Evolutionary conservation across 2,797 vertebrate genomes (phyloP), one percentile per base, ranked within the genome.

Genomic region (Microcaecilia unicolor): DNA sequence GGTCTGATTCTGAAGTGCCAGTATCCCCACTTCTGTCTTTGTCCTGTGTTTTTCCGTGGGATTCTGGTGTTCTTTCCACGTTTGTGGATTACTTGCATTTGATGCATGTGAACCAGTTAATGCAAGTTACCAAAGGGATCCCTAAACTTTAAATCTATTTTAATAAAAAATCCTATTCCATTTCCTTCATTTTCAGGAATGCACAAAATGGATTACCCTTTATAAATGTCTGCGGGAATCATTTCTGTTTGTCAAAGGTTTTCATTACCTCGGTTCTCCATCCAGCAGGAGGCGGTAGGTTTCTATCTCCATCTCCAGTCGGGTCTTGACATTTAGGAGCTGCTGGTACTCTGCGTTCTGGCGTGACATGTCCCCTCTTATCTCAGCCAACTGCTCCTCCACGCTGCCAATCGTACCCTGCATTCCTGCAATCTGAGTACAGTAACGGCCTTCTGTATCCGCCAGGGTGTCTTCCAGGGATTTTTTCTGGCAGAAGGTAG

Each of bases 271-370:
- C 15, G 45, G 23, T n/a, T 81, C 76, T 1, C 72, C 74, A 1
- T 85, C 83, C 46, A 86, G 58, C 40, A 86, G 51, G 19, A 68
- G 61, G 7, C 72, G 54, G 31, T 85, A 85, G 48, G 81, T 84
- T 39, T 74, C 71, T 10, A 77, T 80, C 60, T 80, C 76, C 74
- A 72, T 72, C 61, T 84, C 76, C 55, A 80, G 69, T 12, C 71
- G 69, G n/a, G 49, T 70, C 47, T 71, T 82, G 74, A 82, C 75
- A 43, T 84, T 67, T 6, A 85, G 68, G 39, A 84, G 79, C 4
- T 63, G 55, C 27, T 69, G 69, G 28, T 79, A 65, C 41, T 84
- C 71, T 0, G 45, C 45, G 1, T 66, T 61, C 64, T 80, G 77
- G 41, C 66, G 58, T 48, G 73, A 65, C 7, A 60, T 66, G 22